phyloP scores from a whole-genome alignment of 2,797 vertebrate species.

The Sebastes steindachneri region DNA sequence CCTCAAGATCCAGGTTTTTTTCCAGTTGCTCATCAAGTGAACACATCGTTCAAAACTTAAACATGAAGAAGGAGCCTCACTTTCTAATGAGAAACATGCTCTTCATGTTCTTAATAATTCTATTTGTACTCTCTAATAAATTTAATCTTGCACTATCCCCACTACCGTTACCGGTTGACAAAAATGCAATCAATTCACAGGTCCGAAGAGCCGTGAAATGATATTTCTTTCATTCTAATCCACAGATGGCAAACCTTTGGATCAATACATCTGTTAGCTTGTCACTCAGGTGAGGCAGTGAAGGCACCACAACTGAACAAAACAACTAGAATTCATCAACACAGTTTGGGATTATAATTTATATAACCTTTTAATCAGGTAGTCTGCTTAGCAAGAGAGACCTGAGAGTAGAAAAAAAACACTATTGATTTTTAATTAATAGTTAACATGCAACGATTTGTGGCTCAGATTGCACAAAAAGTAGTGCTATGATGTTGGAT shows the following conservation, averaged over 20 bases:
- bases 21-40: no score
- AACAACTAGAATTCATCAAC: background rate
- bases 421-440: no score
- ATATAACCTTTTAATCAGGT: background rate
- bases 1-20: no score
- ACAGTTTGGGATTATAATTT: background rate
- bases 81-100: no score
- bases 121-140: background rate
- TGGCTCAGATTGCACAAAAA: no score
- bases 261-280: background rate
- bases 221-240: background rate
- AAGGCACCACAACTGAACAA: no score
- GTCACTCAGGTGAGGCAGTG: background rate
- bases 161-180: background rate
- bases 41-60: no score
- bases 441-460: no score
- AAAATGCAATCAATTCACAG: background rate
- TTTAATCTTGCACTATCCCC: background rate
- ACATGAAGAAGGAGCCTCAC: no score
- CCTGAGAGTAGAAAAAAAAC: background rate
- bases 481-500: no score
- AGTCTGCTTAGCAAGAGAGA: background rate
- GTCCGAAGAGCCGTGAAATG: background rate
- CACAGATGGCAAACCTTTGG: background rate
- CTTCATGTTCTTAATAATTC: background rate